Evolutionary conservation across 2,888 invertebrate genomes (phyloP).

Genomic region (Callinectes sapidus): DNA sequence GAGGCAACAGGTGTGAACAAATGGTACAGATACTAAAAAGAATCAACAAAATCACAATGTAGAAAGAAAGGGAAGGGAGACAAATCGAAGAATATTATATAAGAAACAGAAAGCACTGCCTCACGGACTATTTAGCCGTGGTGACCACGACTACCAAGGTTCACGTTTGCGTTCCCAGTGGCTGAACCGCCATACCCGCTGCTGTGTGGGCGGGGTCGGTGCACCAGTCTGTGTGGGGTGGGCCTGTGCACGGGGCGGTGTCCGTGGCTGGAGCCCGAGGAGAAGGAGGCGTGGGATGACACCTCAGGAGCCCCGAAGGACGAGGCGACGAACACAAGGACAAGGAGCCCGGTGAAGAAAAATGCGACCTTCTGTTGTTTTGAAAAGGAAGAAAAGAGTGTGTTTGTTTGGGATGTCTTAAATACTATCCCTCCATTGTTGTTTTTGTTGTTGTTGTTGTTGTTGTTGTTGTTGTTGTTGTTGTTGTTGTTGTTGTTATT

Average conservation of each 20-base stretch:
- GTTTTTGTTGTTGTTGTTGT: no score
- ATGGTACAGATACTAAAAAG: no score
- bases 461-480: no score
- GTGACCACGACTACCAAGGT: neutral
- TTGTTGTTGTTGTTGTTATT: no score
- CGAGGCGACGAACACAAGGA: neutral
- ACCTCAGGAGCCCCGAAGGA: neutral
- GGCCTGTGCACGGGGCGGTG: neutral
- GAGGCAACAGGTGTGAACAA: no score
- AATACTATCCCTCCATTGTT: neutral
- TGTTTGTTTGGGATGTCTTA: neutral
- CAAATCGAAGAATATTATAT: no score
- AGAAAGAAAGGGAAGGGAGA: no score
- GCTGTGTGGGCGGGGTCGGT: neutral
- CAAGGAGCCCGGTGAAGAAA: neutral
- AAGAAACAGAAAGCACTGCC: neutral
- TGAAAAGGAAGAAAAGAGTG: neutral
- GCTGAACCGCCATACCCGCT: neutral
- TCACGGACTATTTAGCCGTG: neutral
- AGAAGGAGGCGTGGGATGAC: neutral
- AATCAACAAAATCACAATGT: no score
- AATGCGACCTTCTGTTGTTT: slow-evolving; percentile 21
- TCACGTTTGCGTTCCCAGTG: neutral
- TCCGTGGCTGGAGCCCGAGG: neutral
- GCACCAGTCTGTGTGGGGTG: neutral